phyloP scores from a whole-genome alignment of 2,113 vertebrate species.

The Pleuronectes platessa region DNA sequence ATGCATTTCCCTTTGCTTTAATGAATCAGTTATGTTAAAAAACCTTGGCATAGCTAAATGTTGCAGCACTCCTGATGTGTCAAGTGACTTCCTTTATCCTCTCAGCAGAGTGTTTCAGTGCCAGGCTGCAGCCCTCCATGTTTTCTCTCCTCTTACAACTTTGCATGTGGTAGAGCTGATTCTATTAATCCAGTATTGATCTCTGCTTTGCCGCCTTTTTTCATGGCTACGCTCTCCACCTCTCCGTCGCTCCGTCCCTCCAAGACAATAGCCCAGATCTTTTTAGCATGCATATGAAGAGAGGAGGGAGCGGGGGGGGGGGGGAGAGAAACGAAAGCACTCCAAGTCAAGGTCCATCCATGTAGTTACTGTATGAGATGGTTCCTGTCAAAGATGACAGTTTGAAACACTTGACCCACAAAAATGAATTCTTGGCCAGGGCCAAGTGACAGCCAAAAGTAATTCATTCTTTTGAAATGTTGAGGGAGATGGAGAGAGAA shows the following conservation, averaged over 20 bases:
- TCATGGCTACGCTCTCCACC: constrained; percentile 23
- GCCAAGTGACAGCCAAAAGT: constrained; percentile 80
- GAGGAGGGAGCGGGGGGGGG: constrained; percentile 5
- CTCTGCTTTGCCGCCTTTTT: constrained; percentile 36
- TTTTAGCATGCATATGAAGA: constrained; percentile 71
- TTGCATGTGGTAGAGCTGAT: constrained; percentile 53
- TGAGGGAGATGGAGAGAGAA: constrained; percentile 71
- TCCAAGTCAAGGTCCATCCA: constrained; percentile 77
- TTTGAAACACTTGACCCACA: constrained; percentile 84
- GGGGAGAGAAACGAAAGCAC: constrained; percentile 36
- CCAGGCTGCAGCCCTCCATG: constrained; percentile 10
- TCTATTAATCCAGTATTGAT: constrained; percentile 68
- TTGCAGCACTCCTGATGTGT: constrained; percentile 60
- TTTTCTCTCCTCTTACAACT: constrained; percentile 31
- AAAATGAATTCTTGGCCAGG: constrained; percentile 83
- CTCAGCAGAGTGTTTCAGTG: background rate
- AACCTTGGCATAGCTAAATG: constrained; percentile 73
- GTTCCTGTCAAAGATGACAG: constrained; percentile 84
- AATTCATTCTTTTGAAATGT: constrained; percentile 82
- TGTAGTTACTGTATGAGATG: constrained; percentile 82
- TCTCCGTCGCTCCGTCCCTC: constrained; percentile 27
- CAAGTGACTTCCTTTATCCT: constrained; percentile 49
- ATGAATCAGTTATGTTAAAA: constrained; percentile 77
- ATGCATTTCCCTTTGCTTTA: constrained; percentile 83
- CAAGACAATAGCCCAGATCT: constrained; percentile 51